These are phyloP conservation scores for Pelobates cultripes DNA, from an alignment of 2,797 vertebrate genomes.

Conservation along the genomic window DNA sequence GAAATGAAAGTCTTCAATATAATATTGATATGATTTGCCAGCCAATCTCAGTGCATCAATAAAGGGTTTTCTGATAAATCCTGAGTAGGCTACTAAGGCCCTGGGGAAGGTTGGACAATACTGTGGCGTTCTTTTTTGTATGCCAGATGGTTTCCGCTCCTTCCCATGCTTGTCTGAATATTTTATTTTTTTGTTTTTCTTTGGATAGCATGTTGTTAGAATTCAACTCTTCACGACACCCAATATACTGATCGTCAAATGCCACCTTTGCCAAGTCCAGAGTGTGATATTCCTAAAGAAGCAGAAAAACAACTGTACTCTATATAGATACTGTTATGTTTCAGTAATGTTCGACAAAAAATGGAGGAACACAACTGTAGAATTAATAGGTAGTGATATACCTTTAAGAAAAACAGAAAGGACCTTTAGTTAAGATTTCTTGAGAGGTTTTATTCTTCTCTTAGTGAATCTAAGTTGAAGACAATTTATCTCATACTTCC, in stretches of 20 bases:
- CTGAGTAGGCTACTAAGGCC: slow-evolving; percentile 20
- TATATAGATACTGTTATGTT: background rate
- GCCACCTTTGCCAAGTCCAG: slow-evolving; percentile 60
- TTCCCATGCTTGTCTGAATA: slow-evolving; percentile 59
- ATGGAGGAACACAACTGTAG: no score
- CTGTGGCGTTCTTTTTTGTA: background rate
- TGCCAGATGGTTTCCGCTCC: slow-evolving; percentile 52
- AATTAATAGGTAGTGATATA: no score
- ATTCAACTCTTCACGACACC: slow-evolving; percentile 60
- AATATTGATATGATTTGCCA: slow-evolving; percentile 1
- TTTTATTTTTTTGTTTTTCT: slow-evolving; percentile 56
- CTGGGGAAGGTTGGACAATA: background rate
- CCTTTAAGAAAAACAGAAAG: no score
- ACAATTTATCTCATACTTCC: no score
- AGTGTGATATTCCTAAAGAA: background rate
- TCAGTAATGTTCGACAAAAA: no score
- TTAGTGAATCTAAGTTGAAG: no score
- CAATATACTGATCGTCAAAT: slow-evolving; percentile 71
- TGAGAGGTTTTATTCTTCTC: no score
- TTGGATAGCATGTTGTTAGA: slow-evolving; percentile 60
- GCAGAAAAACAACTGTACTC: no score
- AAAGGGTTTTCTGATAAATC: background rate
- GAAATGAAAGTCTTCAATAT: slow-evolving; percentile 30
- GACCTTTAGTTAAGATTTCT: no score
- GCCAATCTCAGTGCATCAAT: slow-evolving; percentile 2